Evolutionary conservation across 1,140 invertebrate species (phyloP).

Genomic region (Caligus rogercresseyi): DNA sequence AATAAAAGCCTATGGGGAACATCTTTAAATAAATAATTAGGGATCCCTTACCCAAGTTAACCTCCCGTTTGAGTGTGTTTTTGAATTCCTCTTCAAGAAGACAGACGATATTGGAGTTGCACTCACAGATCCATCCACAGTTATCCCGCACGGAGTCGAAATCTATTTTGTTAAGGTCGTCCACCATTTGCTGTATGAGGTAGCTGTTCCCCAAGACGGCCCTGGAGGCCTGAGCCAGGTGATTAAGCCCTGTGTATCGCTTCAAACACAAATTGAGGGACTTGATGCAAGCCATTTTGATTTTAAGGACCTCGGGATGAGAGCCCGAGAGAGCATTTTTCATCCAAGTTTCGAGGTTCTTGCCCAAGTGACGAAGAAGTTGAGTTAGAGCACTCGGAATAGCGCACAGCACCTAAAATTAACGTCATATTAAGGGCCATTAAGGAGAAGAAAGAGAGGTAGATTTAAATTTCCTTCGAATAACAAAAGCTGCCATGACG

Average conservation of each 20-base stretch:
- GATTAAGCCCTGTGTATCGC: slow-evolving; percentile 94
- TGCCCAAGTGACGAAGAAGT: slow-evolving; percentile 79
- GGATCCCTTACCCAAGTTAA: neutral
- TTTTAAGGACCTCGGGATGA: neutral
- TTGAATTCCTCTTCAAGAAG: slow-evolving; percentile 84
- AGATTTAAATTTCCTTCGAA: no score
- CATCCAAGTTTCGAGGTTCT: slow-evolving; percentile 28
- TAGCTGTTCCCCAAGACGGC: slow-evolving; percentile 86
- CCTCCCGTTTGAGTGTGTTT: neutral
- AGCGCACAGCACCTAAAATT: neutral
- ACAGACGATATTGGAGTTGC: slow-evolving; percentile 65
- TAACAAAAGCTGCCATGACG: no score
- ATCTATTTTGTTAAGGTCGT: slow-evolving; percentile 89
- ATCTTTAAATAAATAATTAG: no score
- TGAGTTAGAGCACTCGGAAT: slow-evolving; percentile 63
- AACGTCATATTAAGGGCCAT: no score
- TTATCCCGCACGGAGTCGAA: slow-evolving; percentile 84
- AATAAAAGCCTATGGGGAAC: no score
- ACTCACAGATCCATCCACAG: slow-evolving; percentile 94
- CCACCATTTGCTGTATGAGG: slow-evolving; percentile 91
- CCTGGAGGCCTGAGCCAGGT: slow-evolving; percentile 84
- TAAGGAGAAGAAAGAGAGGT: no score
- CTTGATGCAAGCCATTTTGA: slow-evolving; percentile 49
- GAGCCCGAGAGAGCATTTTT: neutral
- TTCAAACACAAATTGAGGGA: slow-evolving; percentile 85